A percentile compares a stretch with the other conserved stretches of the same genome.
phyloP scores from a whole-genome alignment of 2,797 vertebrate genomes.

The Menidia menidia region DNA sequence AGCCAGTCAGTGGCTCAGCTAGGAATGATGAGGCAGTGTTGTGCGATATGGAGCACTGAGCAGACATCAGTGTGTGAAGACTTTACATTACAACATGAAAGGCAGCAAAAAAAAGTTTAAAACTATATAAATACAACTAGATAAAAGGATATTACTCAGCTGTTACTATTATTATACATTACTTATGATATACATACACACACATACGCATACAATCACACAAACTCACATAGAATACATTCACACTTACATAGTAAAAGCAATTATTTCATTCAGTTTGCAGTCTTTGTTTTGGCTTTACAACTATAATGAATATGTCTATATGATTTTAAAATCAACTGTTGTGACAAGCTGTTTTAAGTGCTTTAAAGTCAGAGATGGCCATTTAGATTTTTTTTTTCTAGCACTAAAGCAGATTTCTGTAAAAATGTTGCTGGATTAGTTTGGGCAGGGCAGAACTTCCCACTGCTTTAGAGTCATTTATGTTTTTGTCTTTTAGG shows the following conservation, averaged over 20 bases:
- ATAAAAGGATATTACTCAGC: constrained; percentile 62
- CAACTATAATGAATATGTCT: constrained; percentile 37
- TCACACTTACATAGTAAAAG: constrained; percentile 33
- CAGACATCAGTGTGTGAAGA: constrained; percentile 56
- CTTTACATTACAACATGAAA: constrained; percentile 43
- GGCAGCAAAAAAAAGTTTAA: constrained; percentile 40
- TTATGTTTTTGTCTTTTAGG: constrained; percentile 54
- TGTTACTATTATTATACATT: constrained; percentile 50
- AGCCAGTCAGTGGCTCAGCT: constrained; percentile 53
- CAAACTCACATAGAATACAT: constrained; percentile 29
- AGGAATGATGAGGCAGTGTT: constrained; percentile 54
- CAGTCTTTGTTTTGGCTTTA: constrained; percentile 56
- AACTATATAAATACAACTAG: constrained; percentile 76
- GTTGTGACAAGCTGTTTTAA: constrained; percentile 60
- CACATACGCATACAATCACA: constrained; percentile 14
- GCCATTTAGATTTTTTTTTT: constrained; percentile 35
- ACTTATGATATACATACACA: constrained; percentile 17
- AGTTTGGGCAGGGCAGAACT: constrained; percentile 11
- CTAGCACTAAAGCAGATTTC: constrained; percentile 38
- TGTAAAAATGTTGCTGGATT: constrained; percentile 19
- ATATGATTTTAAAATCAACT: constrained; percentile 49
- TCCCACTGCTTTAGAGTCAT: constrained; percentile 27
- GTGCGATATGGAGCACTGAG: constrained; percentile 51
- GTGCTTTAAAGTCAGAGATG: constrained; percentile 69
- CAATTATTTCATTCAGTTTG: constrained; percentile 50